Conservation (phyloP, 2,888 invertebrate genomes). For the Dryobotodes eremita region DNA sequence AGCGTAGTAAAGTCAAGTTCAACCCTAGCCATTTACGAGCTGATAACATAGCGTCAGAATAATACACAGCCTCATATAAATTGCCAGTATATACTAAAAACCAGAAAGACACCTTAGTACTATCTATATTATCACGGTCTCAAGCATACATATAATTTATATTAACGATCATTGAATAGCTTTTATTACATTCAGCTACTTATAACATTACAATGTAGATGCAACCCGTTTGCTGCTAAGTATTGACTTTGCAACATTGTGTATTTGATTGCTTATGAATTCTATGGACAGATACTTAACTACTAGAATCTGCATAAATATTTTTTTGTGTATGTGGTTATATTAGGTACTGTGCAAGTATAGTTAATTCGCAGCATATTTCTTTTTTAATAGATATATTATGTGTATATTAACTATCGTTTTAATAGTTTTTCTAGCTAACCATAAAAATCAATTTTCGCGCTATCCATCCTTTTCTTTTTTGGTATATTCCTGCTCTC, state of each 20-base stretch:
- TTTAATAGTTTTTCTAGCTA: not conserved
- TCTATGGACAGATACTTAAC: slow-evolving; percentile 4
- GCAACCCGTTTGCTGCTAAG: slow-evolving; percentile 46
- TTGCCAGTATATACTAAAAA: slow-evolving; percentile 13
- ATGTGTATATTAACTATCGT: not conserved
- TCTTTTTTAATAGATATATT: not conserved
- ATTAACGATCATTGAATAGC: slow-evolving; percentile 59
- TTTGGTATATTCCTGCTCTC: not conserved
- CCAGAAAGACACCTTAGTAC: slow-evolving; percentile 28
- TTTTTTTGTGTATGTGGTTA: not conserved
- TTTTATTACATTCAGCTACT: slow-evolving; percentile 66
- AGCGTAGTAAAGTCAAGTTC: not conserved
- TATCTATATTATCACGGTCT: slow-evolving; percentile 44
- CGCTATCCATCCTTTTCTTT: not conserved
- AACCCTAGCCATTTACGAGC: not conserved
- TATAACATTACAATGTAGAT: slow-evolving; percentile 49
- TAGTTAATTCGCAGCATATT: not conserved
- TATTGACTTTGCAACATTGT: slow-evolving; percentile 43
- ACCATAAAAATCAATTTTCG: not conserved
- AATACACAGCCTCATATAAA: slow-evolving; percentile 9
- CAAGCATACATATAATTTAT: slow-evolving; percentile 44
- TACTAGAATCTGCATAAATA: slow-evolving; percentile 8
- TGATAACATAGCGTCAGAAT: slow-evolving; percentile 4
- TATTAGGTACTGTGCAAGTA: not conserved
- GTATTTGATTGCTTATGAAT: slow-evolving; percentile 37